Evolutionary conservation across 1,140 invertebrate species (phyloP), one percentile per base, ranked within the genome.

Genomic region (Hyles vespertilio): DNA sequence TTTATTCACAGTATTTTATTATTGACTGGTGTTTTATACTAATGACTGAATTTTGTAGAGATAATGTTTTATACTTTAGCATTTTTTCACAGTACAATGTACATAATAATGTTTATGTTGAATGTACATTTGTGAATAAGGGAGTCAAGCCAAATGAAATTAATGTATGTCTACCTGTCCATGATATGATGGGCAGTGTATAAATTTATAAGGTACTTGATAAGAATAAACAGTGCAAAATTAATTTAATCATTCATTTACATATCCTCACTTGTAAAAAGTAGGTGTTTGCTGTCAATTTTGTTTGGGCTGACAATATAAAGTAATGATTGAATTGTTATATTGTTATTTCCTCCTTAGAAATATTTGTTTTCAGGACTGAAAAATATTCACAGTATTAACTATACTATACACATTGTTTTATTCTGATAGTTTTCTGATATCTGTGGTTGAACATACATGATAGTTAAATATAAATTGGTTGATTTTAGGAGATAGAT

Each of bases 141-240:
- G 75, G 71, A 70, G 49, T 61, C 54, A 47, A 59, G 61, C 56
- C 9, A 32, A 67, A 61, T 54, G n/a, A 65, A 67, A 56, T 58
- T 43, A 22, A 56, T 51, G 58, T 40, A 65, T 61, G 58, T 51
- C 49, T 47, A 33, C 36, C 52, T 54, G 45, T 56, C 47, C 33
- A 11, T 32, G 40, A 40, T 58, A 60, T 52, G n/a, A 65, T 72
- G 57, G 61, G 50, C 60, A 55, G 55, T 74, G 69, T 69, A 71
- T 56, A 67, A 75, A 68, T 67, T 67, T 65, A 12, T 62, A 50
- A 59, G 51, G 53, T 58, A 61, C 34, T 67, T 56, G 56, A 70
- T 73, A 73, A 71, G 59, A 73, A 77, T 77, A 80, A 82, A 82
- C 71, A 74, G 70, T 80, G 74, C 70, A 74, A 54, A 54, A 43